phyloP scores from a whole-genome alignment of 2,113 vertebrate species.

The Pogona vitticeps region DNA sequence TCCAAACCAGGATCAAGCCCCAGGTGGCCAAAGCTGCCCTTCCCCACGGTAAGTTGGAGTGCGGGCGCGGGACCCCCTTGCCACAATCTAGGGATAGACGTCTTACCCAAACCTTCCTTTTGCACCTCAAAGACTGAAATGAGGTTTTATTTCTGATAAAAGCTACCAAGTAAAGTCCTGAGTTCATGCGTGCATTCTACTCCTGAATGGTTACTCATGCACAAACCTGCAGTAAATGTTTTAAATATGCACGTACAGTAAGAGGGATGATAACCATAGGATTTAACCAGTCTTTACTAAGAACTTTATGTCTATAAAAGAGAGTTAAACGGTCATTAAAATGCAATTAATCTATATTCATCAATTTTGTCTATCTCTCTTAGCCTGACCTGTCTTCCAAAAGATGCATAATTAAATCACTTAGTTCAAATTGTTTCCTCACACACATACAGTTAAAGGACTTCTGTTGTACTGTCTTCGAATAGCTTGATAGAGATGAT shows the following conservation, averaged over 20 bases:
- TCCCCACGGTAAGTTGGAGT: constrained; percentile 11
- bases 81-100: neutral
- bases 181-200: neutral
- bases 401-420: neutral
- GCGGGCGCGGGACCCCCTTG: neutral
- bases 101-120: neutral
- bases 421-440: neutral
- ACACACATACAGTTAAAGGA: neutral
- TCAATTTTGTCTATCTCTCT: neutral
- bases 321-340: constrained; percentile 3
- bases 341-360: neutral
- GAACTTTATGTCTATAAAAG: neutral
- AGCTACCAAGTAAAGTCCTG: neutral
- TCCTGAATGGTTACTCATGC: neutral
- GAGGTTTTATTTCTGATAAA: too few species aligned
- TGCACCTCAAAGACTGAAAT: neutral
- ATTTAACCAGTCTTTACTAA: neutral
- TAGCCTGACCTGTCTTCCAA: neutral
- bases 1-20: neutral
- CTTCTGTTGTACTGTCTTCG: too few species aligned
- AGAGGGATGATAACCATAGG: neutral
- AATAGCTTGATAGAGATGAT: neutral
- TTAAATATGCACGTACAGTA: too few species aligned
- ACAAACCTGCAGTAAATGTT: neutral
- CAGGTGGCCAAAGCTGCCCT: neutral